Percentiles rank a stretch among this genome's conserved stretches.
These are phyloP conservation scores for Heliconius hortense DNA, from an alignment of 2,888 invertebrate genomes.

Conservation along the genomic window DNA sequence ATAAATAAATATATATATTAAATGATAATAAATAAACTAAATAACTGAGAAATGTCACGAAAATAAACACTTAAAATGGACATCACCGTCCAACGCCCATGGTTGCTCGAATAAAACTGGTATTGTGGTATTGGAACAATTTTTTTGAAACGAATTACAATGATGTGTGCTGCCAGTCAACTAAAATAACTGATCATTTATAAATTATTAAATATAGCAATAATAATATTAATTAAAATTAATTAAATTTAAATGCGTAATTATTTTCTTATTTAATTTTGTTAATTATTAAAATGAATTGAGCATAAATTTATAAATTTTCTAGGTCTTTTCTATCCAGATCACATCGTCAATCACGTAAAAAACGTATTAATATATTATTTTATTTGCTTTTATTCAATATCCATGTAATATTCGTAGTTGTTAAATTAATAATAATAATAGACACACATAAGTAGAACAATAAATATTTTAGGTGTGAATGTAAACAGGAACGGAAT, in stretches of 20 bases:
- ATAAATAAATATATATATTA: constrained; percentile 36
- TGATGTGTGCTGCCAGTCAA: not conserved
- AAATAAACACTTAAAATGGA: constrained; percentile 57
- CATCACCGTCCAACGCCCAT: constrained; percentile 56
- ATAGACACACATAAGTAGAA: not conserved
- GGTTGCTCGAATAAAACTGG: constrained; percentile 47
- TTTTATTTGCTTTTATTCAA: not conserved
- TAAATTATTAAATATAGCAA: no score
- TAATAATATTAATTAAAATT: no score
- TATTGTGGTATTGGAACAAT: not conserved
- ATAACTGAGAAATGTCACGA: constrained; percentile 59
- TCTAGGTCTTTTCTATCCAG: no score
- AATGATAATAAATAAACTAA: constrained; percentile 57
- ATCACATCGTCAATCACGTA: no score
- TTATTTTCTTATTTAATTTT: no score
- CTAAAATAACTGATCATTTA: not conserved
- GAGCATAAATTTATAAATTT: not conserved
- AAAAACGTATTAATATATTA: no score
- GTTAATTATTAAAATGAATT: not conserved
- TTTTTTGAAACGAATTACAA: not conserved
- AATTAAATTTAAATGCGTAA: no score
- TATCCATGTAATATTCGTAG: not conserved
- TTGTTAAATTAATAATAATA: not conserved
- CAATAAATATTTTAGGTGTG: constrained; percentile 18
- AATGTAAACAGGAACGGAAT: constrained; percentile 44